phyloP scores from a whole-genome alignment of 1,140 invertebrate genomes.

The Drosophila sp. region DNA sequence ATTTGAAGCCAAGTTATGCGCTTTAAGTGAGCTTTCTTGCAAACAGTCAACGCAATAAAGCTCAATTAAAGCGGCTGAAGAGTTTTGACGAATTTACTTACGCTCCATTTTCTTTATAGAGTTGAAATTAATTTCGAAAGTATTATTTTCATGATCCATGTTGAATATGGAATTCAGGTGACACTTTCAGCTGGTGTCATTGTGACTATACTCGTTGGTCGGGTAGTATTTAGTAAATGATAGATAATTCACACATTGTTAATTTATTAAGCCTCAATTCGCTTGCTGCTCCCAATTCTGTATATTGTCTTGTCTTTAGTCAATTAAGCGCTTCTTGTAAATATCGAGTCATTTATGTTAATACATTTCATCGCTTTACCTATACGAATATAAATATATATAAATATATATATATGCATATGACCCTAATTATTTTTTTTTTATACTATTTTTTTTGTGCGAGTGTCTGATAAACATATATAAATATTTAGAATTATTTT shows the following conservation, averaged over 20 bases:
- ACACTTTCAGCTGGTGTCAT: constrained; percentile 17
- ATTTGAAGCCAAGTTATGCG: no score
- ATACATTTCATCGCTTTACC: constrained; percentile 50
- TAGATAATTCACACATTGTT: constrained; percentile 52
- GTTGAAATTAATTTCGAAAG: no score
- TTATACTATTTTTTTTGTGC: constrained; percentile 31
- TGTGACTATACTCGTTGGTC: background rate
- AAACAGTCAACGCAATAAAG: no score
- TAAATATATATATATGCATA: constrained; percentile 19
- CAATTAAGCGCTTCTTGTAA: constrained; percentile 78
- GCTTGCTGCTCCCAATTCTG: constrained; percentile 21
- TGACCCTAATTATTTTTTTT: constrained; percentile 25
- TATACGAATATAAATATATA: constrained; percentile 22
- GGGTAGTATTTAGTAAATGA: constrained; percentile 50
- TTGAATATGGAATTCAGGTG: background rate
- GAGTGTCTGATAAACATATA: constrained; percentile 22
- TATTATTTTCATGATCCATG: no score
- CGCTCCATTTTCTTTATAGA: no score
- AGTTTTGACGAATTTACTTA: no score
- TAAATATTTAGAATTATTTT: constrained; percentile 34
- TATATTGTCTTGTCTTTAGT: constrained; percentile 51
- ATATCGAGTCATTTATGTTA: constrained; percentile 82
- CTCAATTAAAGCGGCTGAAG: background rate
- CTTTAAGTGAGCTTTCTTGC: no score
- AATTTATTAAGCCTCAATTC: constrained; percentile 72